Evolutionary conservation across 37 sponge, comb jelly and placozoan genomes (phyloP), one percentile per base, ranked within the genome.

Genomic region (Cliona cf. orientalis): DNA sequence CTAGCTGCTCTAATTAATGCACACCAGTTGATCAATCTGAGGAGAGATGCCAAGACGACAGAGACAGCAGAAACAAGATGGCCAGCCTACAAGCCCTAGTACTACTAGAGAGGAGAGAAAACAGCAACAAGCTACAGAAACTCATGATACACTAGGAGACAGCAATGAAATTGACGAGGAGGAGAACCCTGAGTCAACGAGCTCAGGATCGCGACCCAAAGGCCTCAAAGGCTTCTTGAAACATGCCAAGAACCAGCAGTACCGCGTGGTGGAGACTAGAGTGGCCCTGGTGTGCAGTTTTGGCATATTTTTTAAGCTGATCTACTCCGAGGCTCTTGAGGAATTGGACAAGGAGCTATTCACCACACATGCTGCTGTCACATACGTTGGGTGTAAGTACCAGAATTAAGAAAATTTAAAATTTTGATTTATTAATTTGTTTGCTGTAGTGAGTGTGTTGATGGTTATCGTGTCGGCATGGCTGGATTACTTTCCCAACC

Each of bases 401-500:
- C 29, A n/a, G n/a, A n/a, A n/a, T n/a, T n/a, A n/a, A n/a, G n/a
- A n/a, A n/a, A n/a, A n/a, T n/a, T n/a, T n/a, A n/a, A n/a, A n/a
- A n/a, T n/a, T 26, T 9, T 69, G n/a, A 9, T 11, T 69, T 29
- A 43, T 69, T 42, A 2, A 42, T 69, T 31, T 31, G 42, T 14
- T 59, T 36, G n/a, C 2, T 80, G 45, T 65, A 85, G 93, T 89
- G 45, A 49, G 58, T 28, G 45, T 93, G 23, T 0, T 81, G 2
- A 44, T 71, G 9, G 63, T 93, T 14, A 62, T 94, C 2, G 71
- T 90, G 66, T 81, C 83, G 3, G 72, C 91, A 36, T 94, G 95
- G 95, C 69, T 94, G 62, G 91, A 94, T 35, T 84, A 84, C 36
- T 94, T 87, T 56, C 87, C 90, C 2, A 61, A 65, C 23, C 61